Evolutionary conservation across 2,888 invertebrate genomes (phyloP), one percentile per base, ranked within the genome.

Genomic region (Mesoligia furuncula): DNA sequence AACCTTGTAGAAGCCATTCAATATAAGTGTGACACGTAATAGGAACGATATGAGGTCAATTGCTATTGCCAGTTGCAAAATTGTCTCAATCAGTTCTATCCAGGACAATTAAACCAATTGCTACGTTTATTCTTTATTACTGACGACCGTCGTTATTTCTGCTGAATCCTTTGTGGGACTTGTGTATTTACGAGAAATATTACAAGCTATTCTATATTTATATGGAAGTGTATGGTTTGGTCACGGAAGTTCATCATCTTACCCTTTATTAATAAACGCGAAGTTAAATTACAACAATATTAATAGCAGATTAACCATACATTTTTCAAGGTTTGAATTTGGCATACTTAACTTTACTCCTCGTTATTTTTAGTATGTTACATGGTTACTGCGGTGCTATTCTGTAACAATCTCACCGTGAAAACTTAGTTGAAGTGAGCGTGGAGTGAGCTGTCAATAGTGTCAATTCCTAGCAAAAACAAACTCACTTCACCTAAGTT

Each of bases 81-180:
- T 86, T 84, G 81, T 80, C 75, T 79, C 84, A 86, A 86, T 86
- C 84, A 81, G 75, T 81, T 80, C 75, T 77, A 80, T 79, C 84
- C 80, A 78, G 48, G 54, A 74, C 86, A 86, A 86, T 86, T 86
- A 86, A 84, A 82, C 61, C 86, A 84, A 84, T 84, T 86, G 84
- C 67, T 31, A 70, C 31, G 61, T 80, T 81, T 79, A 76, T 76
- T 81, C 73, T 86, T 82, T 80, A 86, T 86, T 79, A 79, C 68
- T 61, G 24, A 69, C 24, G 66, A 48, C 70, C 1, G 45, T 51
- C 13, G 70, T 64, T 79, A 17, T 54, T 48, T 73, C 48, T 57
- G 45, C 48, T 66, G 51, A 59, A 39, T 75, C 51, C n/a, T 79
- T 65, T 62, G 54, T 59, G 31, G 2, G 69, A 24, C 27, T 59